Evolutionary conservation across 2,888 invertebrate species (phyloP), one percentile per base, ranked within the genome.

Genomic region (Cacoxenus indagator): DNA sequence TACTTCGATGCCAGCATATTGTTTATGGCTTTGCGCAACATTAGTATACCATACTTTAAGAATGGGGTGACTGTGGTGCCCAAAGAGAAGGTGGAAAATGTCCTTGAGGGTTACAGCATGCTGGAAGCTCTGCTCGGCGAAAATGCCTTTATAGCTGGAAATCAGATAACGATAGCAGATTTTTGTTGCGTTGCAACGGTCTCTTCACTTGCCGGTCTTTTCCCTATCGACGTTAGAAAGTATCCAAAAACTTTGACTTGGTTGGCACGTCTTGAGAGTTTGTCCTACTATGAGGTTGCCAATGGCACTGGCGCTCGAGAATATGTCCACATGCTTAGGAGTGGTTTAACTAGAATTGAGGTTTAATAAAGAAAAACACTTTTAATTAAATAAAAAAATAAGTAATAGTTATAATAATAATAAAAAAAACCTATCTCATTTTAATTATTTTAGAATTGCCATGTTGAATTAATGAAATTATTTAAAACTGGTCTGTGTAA

Each of bases 1-100:
- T 87, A 89, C 76, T 90, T 90, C 75, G 89, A 91, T 67, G 84
- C 87, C 4, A 89, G 89, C 45, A 83, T 86, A 5, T 77, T 90
- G 0, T 90, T 89, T 71, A 76, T 70, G 31, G 8, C 66, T 0
- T 29, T 74, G 19, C 67, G 72, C 0, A 48, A 48, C 9, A 66
- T 68, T 9, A 45, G 69, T 9, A 48, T 59, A 17, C 37, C 67
- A 1, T 69, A 75, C 26, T 73, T 76, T 22, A 51, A 17, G 1
- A 55, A 64, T 0, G 70, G 75, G 6, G 6, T 70, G 3, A 76
- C 69, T 0, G 67, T 73, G 1, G 73, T 82, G 4, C 51, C 70
- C 27, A 75, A 76, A 11, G 74, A 77, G 19, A 78, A 77, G 66
- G 71, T 70, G 0, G 73, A 73, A 0, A 71, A 71, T 5, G 64